These are phyloP conservation scores for Seriola dumerili DNA, from an alignment of 2,113 vertebrate species.

Conservation along the genomic window DNA sequence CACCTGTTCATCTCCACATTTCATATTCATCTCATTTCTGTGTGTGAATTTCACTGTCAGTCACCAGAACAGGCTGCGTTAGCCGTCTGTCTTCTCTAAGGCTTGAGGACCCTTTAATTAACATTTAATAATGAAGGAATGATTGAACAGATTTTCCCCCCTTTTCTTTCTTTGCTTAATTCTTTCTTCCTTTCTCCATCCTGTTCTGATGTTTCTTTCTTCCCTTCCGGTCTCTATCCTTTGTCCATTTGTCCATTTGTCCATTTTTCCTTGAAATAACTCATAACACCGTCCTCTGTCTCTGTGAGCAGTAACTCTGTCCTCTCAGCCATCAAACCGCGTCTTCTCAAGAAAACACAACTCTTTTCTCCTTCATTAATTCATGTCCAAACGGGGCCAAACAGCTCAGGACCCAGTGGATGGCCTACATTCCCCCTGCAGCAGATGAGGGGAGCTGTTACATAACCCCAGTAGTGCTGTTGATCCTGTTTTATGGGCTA, in stretches of 20 bases:
- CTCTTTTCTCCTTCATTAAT: slow-evolving; percentile 24
- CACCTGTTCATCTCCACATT: slow-evolving; percentile 45
- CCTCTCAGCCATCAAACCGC: not conserved
- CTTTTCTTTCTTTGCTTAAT: not conserved
- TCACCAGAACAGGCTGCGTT: slow-evolving; percentile 1
- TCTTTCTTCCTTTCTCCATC: not conserved
- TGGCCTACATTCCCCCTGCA: slow-evolving; percentile 47
- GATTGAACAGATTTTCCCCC: not conserved
- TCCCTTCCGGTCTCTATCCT: no score
- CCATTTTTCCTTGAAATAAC: not conserved
- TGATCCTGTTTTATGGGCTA: slow-evolving; percentile 43
- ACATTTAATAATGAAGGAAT: not conserved
- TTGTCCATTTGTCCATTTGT: no score
- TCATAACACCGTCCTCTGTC: not conserved
- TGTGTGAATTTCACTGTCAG: not conserved
- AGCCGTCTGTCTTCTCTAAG: no score
- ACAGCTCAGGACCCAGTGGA: slow-evolving; percentile 1
- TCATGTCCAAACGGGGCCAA: not conserved
- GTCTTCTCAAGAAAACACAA: not conserved
- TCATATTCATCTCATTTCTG: no score
- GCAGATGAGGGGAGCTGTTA: slow-evolving; percentile 55
- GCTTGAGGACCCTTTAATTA: no score
- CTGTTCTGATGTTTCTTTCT: not conserved
- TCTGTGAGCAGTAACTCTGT: not conserved
- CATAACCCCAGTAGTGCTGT: slow-evolving; percentile 5